Base-by-base conservation (phyloP, 2,113 vertebrate species). In the Arizona elegans region DNA sequence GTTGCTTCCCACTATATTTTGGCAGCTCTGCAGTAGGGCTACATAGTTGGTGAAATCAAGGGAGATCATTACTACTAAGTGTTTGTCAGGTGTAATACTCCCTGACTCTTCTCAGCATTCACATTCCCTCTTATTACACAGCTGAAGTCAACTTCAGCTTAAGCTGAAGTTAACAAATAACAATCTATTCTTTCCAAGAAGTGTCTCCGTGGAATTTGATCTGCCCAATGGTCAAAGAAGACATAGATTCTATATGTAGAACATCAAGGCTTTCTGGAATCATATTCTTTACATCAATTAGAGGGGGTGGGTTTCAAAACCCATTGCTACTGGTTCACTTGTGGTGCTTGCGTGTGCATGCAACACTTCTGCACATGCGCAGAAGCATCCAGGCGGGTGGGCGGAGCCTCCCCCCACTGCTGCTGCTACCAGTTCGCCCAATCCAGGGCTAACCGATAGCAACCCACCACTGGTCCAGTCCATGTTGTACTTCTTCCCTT, bases 1-100 rank as follows among this genome's bases (percentile, higher is more conserved):
- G 95, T 93, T 97, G 92, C 94, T 92, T 93, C 95, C 94, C 93
- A 94, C 87, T 38, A 86, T 94, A 96, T 93, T 96, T 96, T 94
- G 93, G 1, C 47, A 96, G 92, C 93, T 96, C 85, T 96, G 87
- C 81, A 56, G 89, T 95, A 90, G 91, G 88, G 93, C 96, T 90
- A 87, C 58, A 88, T 29, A 15, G 93, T 29, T 95, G 89, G 90
- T 93, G 13, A 94, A 95, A 85, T 96, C 94, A 96, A 92, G 87
- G 55, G 94, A 92, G 59, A 96, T 95, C 91, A 95, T 38, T 95
- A 92, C 75, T 93, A 96, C 89, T 93, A 96, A 95, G 91, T 50
- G 93, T 95, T 96, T 96, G 86, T 93, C 94, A 92, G 81, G 93
- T 96, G 87, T n/a, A 94, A 96, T 90, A 75, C 75, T 92, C 87